A percentile compares a stretch with the other conserved stretches of the same genome.
Conservation (phyloP, 2,113 vertebrate species). For the Pygoscelis antarcticus region DNA sequence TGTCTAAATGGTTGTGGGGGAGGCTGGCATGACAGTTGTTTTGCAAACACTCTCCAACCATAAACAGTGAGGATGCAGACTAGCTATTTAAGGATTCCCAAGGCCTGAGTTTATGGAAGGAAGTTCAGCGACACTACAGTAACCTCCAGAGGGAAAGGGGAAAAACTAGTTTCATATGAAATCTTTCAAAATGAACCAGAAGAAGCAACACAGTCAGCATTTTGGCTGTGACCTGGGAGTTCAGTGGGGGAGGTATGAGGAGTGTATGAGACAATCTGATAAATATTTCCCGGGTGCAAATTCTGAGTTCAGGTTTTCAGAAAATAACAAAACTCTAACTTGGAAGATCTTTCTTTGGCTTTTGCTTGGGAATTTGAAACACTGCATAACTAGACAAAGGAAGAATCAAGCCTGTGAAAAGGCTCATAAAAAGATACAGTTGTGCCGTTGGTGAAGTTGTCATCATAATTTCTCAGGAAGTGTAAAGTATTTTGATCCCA, state of each 20-base stretch:
- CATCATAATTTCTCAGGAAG: slow-evolving; percentile 20
- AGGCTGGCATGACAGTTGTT: neutral
- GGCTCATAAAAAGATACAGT: neutral
- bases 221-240: neutral
- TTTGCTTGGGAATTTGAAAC: slow-evolving; percentile 7
- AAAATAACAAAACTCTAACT: neutral
- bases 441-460: neutral
- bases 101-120: neutral
- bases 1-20: neutral
- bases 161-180: neutral
- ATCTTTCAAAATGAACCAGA: neutral
- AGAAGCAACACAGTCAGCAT: neutral
- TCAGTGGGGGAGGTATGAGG: neutral
- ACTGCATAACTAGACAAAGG: neutral
- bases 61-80: neutral
- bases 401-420: neutral
- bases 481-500: slow-evolving; percentile 14
- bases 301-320: neutral
- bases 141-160: neutral
- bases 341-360: neutral
- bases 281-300: neutral
- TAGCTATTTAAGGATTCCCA: neutral
- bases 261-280: neutral
- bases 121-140: neutral
- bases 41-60: neutral